Base-by-base conservation (phyloP, 1,140 invertebrate genomes). In the Pararge aegeria region DNA sequence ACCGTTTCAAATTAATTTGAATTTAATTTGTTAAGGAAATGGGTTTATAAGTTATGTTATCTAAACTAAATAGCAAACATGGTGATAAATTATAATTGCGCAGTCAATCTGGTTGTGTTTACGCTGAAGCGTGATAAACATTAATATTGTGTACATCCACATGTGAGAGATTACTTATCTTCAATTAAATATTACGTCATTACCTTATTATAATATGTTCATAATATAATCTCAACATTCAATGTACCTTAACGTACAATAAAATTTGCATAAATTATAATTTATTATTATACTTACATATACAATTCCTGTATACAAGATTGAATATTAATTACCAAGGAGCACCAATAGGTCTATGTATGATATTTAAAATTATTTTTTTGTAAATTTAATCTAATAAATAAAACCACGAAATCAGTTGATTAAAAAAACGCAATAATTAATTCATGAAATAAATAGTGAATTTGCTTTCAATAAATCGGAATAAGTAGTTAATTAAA, bases 1-100 rank as follows among this genome's bases (percentile, higher is more conserved):
- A 42, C 38, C 6, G 38, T 18, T 42, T 42, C 18, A 42, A 42
- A 42, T 42, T 7, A 42, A 1, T 18, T 42, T 37, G 34, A 2
- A 16, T 15, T 42, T 42, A 42, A 18, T 18, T 57, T 29, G 13
- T 42, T 2, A 16, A 1, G 30, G 30, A 15, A 20, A 46, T 20
- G n/a, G n/a, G 42, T 5, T 46, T 4, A 46, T 20, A 20, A 46
- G 5, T 46, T 20, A 20, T 46, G 42, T 5, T 46, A 46, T 20
- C 16, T 19, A 46, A 46, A 20, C 10, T 46, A 46, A 46, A 40
- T 40, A 5, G 10, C 18, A 20, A 46, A 46, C 18, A 20, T 46
- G 15, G 16, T 40, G 38, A 40, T 40, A 40, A 40, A 40, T 40
- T 16, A 18, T 40, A 40, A 46, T 46, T 46, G 42, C 42, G 42